These are phyloP conservation scores for Tychaedon coryphoeus DNA, from an alignment of 2,113 vertebrate species.

Conservation along the genomic window DNA sequence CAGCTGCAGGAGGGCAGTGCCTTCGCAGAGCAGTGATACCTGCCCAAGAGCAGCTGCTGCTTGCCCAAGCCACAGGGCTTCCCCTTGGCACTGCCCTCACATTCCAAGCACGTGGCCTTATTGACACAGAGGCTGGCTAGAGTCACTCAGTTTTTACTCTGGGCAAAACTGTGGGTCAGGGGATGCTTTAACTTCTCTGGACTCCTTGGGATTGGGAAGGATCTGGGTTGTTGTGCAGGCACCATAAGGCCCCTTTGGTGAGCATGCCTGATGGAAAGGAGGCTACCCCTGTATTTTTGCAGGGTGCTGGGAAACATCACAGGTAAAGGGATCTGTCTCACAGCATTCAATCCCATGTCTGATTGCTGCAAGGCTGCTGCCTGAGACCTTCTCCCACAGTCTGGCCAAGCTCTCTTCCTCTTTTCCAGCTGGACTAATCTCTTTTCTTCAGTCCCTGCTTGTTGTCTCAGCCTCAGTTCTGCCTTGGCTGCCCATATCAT, in stretches of 20 bases:
- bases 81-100: neutral
- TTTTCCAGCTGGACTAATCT: neutral
- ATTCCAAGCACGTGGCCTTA: accelerated
- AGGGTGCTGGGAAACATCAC: neutral
- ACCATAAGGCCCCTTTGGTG: neutral
- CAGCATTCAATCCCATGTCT: accelerated
- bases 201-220: neutral
- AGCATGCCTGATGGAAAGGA: neutral
- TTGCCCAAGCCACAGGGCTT: neutral
- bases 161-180: neutral
- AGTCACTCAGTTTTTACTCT: neutral
- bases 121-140: neutral
- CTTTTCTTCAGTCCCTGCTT: neutral
- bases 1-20: neutral
- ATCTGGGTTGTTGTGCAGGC: neutral
- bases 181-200: neutral
- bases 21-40: accelerated
- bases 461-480: neutral
- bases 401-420: neutral
- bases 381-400: accelerated
- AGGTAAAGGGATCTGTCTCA: neutral
- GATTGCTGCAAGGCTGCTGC: neutral
- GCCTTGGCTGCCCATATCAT: neutral
- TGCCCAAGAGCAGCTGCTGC: neutral
- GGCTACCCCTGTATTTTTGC: neutral